A percentile compares a stretch with the other conserved stretches of the same genome.
phyloP scores from a whole-genome alignment of 1,140 invertebrate species.

The Apocrypta bakeri region DNA sequence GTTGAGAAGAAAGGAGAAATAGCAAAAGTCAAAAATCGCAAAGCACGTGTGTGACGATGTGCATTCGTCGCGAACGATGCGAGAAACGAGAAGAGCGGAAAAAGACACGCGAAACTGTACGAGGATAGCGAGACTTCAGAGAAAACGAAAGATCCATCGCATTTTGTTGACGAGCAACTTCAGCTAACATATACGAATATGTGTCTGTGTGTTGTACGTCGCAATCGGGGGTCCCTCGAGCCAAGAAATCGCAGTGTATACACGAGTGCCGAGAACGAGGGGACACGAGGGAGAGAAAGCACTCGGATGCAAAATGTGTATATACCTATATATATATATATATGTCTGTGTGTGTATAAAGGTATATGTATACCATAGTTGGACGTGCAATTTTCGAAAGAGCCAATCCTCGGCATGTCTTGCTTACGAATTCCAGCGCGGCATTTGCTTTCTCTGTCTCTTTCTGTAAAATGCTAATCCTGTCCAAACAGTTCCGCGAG shows the following conservation, averaged over 20 bases:
- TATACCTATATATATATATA: too few species aligned
- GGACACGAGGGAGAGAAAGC: slow-evolving; percentile 29
- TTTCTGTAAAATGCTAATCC: slow-evolving; percentile 64
- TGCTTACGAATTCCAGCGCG: slow-evolving; percentile 52
- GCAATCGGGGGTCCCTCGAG: slow-evolving; percentile 57
- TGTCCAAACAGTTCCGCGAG: slow-evolving; percentile 51
- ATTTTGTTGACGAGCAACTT: slow-evolving; percentile 71
- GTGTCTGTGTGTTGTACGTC: slow-evolving; percentile 68
- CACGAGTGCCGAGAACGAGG: slow-evolving; percentile 33
- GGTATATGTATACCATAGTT: too few species aligned
- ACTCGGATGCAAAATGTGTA: slow-evolving; percentile 59
- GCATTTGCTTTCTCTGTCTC: slow-evolving; percentile 61
- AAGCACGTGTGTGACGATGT: slow-evolving; percentile 6
- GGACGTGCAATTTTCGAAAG: slow-evolving; percentile 63
- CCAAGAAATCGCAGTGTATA: slow-evolving; percentile 51
- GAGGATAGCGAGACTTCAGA: background rate
- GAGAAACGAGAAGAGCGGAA: background rate
- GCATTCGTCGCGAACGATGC: background rate
- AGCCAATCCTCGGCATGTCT: slow-evolving; percentile 59
- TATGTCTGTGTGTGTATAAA: too few species aligned
- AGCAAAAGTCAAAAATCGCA: slow-evolving; percentile 1
- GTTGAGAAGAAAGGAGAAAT: background rate
- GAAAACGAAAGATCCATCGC: slow-evolving; percentile 35
- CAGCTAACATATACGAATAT: slow-evolving; percentile 25
- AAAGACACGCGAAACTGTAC: background rate